phyloP scores from a whole-genome alignment of 2,113 vertebrate genomes.

The Rhizomys pruinosus region DNA sequence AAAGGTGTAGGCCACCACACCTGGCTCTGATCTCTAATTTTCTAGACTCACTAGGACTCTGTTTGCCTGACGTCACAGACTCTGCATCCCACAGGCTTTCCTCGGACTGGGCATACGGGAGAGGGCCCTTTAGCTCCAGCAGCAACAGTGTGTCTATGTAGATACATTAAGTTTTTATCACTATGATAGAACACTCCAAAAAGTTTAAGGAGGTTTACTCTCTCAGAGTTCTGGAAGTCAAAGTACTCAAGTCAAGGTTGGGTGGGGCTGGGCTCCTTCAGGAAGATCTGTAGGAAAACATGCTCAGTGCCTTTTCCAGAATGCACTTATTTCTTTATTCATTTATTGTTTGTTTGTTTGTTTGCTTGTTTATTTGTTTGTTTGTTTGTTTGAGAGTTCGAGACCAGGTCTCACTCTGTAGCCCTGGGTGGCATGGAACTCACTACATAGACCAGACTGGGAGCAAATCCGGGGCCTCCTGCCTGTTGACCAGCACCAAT shows the following conservation, averaged over 20 bases:
- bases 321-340: not conserved
- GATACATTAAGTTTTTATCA: not conserved
- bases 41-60: not conserved
- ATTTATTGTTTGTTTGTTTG: no score
- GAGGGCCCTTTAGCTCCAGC: not conserved
- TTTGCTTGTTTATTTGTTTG: no score
- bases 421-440: no score
- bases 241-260: not conserved
- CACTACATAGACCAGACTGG: no score
- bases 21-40: no score
- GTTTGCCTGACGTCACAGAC: not conserved
- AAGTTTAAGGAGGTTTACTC: not conserved
- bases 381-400: no score
- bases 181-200: not conserved
- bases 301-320: not conserved
- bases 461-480: no score
- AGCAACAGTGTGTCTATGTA: no score
- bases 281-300: not conserved
- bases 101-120: rapidly evolving
- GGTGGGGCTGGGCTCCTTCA: not conserved
- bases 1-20: no score
- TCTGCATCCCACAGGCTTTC: not conserved
- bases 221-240: not conserved
- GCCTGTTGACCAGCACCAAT: no score
- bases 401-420: no score